Conservation (phyloP, 2,888 invertebrate genomes). For the Drosophila setosimentum region DNA sequence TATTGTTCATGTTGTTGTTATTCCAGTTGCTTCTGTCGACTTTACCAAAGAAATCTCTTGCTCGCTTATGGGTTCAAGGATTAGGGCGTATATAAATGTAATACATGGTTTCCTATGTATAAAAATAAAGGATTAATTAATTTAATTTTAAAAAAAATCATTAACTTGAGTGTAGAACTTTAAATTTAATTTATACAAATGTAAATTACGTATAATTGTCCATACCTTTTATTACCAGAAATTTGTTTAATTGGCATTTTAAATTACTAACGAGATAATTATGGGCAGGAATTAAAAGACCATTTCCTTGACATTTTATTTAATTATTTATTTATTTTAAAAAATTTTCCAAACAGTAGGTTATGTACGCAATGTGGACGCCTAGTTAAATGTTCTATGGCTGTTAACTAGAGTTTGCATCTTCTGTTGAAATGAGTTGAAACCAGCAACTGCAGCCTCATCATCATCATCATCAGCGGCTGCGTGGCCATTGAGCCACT, state of each 20-base stretch:
- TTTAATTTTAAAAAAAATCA: neutral
- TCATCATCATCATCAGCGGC: slow-evolving; percentile 35
- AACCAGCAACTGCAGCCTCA: slow-evolving; percentile 19
- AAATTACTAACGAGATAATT: slow-evolving; percentile 5
- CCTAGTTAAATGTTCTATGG: slow-evolving; percentile 22
- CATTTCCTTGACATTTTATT: neutral
- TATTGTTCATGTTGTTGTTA: slow-evolving; percentile 3
- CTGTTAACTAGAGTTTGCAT: slow-evolving; percentile 11
- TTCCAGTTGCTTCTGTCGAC: slow-evolving; percentile 21
- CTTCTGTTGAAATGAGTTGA: slow-evolving; percentile 46
- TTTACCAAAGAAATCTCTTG: slow-evolving; percentile 18
- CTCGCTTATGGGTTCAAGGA: slow-evolving; percentile 70
- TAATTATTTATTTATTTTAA: neutral
- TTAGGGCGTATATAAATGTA: slow-evolving; percentile 47
- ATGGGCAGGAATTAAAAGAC: neutral
- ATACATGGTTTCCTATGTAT: neutral
- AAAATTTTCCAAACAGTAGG: neutral
- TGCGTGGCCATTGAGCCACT: slow-evolving; percentile 71
- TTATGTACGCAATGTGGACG: slow-evolving; percentile 4
- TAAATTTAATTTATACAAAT: neutral
- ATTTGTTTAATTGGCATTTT: neutral
- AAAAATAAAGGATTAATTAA: neutral
- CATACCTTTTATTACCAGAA: neutral
- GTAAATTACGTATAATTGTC: neutral
- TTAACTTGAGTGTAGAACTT: neutral